phyloP scores from a whole-genome alignment of 2,888 invertebrate genomes.

The Microctonus brassicae region DNA sequence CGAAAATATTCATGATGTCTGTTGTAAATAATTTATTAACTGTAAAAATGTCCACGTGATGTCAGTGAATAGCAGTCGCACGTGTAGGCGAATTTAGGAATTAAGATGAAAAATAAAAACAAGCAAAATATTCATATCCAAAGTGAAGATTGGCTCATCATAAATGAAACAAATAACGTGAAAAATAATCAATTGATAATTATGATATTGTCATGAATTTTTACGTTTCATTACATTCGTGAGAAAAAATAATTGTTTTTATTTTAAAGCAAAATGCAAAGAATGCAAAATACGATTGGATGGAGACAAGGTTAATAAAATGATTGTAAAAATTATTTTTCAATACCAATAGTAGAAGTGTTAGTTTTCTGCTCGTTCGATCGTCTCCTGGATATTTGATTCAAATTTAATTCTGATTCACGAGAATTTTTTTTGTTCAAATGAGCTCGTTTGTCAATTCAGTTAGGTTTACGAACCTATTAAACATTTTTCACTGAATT shows the following conservation, averaged over 20 bases:
- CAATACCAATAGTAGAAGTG: slow-evolving; percentile 54
- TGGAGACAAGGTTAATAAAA: slow-evolving; percentile 35
- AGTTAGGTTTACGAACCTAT: not conserved
- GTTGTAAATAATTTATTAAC: slow-evolving; percentile 62
- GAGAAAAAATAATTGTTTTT: too few species aligned
- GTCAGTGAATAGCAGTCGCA: slow-evolving; percentile 48
- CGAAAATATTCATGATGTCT: slow-evolving; percentile 35
- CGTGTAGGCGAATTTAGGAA: slow-evolving; percentile 32
- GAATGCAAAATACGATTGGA: not conserved
- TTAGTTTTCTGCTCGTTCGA: slow-evolving; percentile 52
- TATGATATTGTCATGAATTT: slow-evolving; percentile 30
- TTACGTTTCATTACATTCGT: not conserved
- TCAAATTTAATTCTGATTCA: not conserved
- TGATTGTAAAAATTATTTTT: slow-evolving; percentile 60
- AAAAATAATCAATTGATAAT: slow-evolving; percentile 38
- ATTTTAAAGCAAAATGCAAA: not conserved
- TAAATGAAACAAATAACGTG: not conserved
- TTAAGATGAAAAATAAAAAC: not conserved
- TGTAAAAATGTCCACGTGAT: slow-evolving; percentile 52
- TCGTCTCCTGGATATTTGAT: slow-evolving; percentile 37
- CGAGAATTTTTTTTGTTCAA: not conserved
- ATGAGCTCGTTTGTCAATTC: not conserved
- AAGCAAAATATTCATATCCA: slow-evolving; percentile 32
- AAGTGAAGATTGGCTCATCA: slow-evolving; percentile 25
- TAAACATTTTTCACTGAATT: not conserved